phyloP scores from a whole-genome alignment of 2,888 invertebrate genomes.

The Ornithoptera alexandrae region DNA sequence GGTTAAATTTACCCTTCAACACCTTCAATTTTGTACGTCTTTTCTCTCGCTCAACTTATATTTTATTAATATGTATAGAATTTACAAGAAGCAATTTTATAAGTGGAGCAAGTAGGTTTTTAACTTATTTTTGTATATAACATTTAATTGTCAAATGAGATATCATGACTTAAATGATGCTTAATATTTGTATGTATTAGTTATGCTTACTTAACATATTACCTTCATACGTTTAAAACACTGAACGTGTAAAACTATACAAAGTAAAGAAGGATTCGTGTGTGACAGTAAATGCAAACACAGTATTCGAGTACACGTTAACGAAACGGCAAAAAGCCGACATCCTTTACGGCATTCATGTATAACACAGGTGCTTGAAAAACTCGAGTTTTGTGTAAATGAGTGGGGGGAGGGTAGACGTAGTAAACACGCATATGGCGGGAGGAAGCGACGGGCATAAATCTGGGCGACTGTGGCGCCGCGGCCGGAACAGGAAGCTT shows the following conservation, averaged over 20 bases:
- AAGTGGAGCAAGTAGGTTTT: no score
- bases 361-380: slow-evolving; percentile 72
- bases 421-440: slow-evolving; percentile 64
- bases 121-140: no score
- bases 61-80: slow-evolving; percentile 54
- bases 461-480: slow-evolving; percentile 75
- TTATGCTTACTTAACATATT: background rate
- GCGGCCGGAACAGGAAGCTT: slow-evolving; percentile 77
- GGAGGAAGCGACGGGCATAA: slow-evolving; percentile 77
- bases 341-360: slow-evolving; percentile 55
- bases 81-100: background rate
- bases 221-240: background rate
- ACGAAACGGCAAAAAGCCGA: slow-evolving; percentile 51
- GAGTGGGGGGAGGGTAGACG: slow-evolving; percentile 61
- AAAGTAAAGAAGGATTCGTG: slow-evolving; percentile 16
- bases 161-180: no score
- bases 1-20: slow-evolving; percentile 45
- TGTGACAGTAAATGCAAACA: slow-evolving; percentile 34
- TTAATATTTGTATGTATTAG: background rate
- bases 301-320: slow-evolving; percentile 38
- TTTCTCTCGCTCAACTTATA: slow-evolving; percentile 51
- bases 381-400: slow-evolving; percentile 77
- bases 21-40: slow-evolving; percentile 43
- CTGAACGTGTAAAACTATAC: background rate
- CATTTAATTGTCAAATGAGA: no score